A percentile compares a stretch with the other conserved stretches of the same genome.
Evolutionary conservation across 2,888 invertebrate species (phyloP).

Genomic region (Drosophila paranaensis): DNA sequence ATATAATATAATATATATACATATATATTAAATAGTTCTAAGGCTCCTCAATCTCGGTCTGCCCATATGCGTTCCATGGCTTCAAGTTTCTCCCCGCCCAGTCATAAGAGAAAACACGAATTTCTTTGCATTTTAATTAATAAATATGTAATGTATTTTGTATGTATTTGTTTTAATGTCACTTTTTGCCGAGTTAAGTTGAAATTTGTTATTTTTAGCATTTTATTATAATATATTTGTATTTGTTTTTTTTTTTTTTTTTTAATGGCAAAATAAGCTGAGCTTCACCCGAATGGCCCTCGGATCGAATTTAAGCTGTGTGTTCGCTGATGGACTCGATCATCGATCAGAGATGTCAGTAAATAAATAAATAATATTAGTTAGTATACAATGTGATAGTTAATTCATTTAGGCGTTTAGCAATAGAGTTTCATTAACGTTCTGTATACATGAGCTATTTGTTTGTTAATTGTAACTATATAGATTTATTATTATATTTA

Average conservation of each 20-base stretch:
- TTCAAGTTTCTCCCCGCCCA: not conserved
- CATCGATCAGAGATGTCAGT: conserved; percentile 40
- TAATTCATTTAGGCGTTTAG: conserved; percentile 67
- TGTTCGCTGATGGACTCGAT: conserved; percentile 22
- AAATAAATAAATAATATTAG: conserved; percentile 71
- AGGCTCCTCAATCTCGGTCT: no score
- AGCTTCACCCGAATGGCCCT: conserved; percentile 43
- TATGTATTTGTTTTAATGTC: conserved; percentile 43
- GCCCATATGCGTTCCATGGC: no score
- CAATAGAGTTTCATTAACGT: conserved; percentile 59
- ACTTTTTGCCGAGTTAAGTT: conserved; percentile 41
- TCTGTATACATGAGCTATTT: conserved; percentile 42
- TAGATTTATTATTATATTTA: conserved; percentile 34
- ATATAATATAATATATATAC: no score
- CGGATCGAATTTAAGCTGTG: conserved; percentile 29
- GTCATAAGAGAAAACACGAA: not conserved
- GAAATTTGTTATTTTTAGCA: conserved; percentile 18
- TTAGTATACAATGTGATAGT: conserved; percentile 68
- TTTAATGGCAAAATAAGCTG: conserved; percentile 45
- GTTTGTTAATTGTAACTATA: conserved; percentile 44
- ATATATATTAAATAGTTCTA: no score
- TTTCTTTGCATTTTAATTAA: conserved; percentile 27
- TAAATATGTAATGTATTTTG: conserved; percentile 53
- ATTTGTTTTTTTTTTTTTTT: not conserved
- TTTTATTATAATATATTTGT: conserved; percentile 7